Evolutionary conservation across 2,797 vertebrate genomes (phyloP), one percentile per base, ranked within the genome.

Genomic region (Harpagifer antarcticus): DNA sequence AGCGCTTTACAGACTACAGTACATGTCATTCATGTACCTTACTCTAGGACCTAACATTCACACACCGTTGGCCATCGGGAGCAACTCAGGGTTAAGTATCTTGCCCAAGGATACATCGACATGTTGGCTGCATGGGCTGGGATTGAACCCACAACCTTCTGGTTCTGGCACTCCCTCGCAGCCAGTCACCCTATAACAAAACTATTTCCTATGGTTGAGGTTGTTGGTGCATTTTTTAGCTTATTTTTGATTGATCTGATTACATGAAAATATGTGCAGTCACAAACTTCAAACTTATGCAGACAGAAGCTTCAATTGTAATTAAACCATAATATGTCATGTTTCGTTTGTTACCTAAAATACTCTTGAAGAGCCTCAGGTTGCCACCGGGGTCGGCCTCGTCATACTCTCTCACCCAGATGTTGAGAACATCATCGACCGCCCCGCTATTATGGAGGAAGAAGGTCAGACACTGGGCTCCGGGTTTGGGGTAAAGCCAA

Each of bases 381-480:
- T 50, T 76, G 16, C 86, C 76, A 0, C 85, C 83, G 0, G 86
- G 82, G 9, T 70, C 42, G 14, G 16, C 66, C 40, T 78, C 3
- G 0, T 92, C 74, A n/a, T 96, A 95, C 61, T 96, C 94, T 61
- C 88, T 90, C 61, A 96, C 76, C 78, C 87, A 94, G 67, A 98
- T 89, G 1, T 88, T 93, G 10, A 98, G 90, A 3, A 40, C 78
- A 58, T 97, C 96, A 0, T 78, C 89, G 55, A 77, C 54, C 0
- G 84, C 89, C 2, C 95, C 95, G 0, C 86, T 96, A 89, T 95
- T 93, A 31, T 96, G 90, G 44, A 96, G 91, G 89, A 95, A 98
- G 91, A 99, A 97, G 78, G 97, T 94, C 86, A 99, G 84, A 80
- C 97, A 99, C 72, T 98, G 96, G 55, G 89, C 91, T 20, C 86